A percentile compares a stretch with the other conserved stretches of the same genome.
Evolutionary conservation across 2,113 vertebrate species (phyloP).

Genomic region (Oryzias celebensis): DNA sequence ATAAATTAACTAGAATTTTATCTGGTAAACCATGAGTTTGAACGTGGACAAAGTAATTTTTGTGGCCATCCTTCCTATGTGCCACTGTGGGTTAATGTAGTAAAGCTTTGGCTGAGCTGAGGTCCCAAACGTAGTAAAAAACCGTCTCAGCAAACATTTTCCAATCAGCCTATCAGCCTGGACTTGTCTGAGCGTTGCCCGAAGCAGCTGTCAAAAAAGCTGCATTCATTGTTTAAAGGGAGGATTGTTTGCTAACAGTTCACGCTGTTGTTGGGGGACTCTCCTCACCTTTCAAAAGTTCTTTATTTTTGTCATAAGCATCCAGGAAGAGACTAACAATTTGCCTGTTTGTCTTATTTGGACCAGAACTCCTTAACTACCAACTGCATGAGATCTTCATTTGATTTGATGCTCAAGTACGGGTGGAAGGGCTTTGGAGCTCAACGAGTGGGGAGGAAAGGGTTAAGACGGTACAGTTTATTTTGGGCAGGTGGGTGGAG

Average conservation of each 20-base stretch:
- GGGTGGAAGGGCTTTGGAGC: slow-evolving; percentile 3
- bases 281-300: background rate
- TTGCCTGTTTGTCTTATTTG: background rate
- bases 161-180: slow-evolving; percentile 3
- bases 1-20: too few species aligned
- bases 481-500: slow-evolving; percentile 82
- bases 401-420: slow-evolving; percentile 3
- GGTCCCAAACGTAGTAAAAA: too few species aligned
- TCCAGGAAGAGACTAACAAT: background rate
- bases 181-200: background rate
- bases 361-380: background rate
- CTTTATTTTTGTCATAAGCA: background rate
- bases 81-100: too few species aligned
- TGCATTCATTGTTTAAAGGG: background rate
- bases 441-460: slow-evolving; percentile 47
- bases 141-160: background rate
- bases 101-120: too few species aligned
- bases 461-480: slow-evolving; percentile 74
- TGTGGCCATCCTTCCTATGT: too few species aligned
- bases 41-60: too few species aligned
- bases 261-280: background rate
- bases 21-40: too few species aligned
- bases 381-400: background rate
- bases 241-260: background rate
- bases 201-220: slow-evolving; percentile 1